Evolutionary conservation across 1,140 invertebrate species (phyloP), one percentile per base, ranked within the genome.

Genomic region (Pollicipes pollicipes): DNA sequence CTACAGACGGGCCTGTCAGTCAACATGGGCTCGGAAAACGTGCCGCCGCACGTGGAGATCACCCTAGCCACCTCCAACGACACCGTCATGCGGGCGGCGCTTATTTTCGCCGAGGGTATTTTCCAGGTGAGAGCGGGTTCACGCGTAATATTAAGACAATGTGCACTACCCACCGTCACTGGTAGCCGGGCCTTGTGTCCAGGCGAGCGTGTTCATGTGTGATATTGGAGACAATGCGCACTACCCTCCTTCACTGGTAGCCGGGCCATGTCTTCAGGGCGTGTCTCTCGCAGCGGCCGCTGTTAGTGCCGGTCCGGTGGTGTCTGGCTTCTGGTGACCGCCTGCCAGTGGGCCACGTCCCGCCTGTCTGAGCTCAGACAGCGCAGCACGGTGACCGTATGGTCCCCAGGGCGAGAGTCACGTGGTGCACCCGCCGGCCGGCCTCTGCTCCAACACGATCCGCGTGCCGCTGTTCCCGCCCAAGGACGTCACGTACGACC

Each of bases 51-150:
- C 78, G 84, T 93, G 16, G 85, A 90, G 76, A 79, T 93, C 45
- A 82, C 83, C 13, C 80, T 93, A 63, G 83, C 86, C 24, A 91
- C 89, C 8, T 90, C 89, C 75, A 93, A 92, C 80, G 85, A 87
- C 66, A 91, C 89, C 0, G 80, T 90, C 66, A 90, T 93, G 3
- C 82, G 85, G 77, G 85, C 87, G 68, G 90, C 90, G 0, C 83
- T 95, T 37, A 87, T 96, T 8, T 92, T 97, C 81, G 91, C 93
- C 58, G 93, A 97, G 81, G 93, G 93, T 29, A 89, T 95, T 70
- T 97, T 97, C 79, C 88, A 92, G 73, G 69, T 69, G 27, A 69
- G 28, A n/a, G n/a, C n/a, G n/a, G n/a, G n/a, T n/a, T n/a, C n/a
- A n/a, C n/a, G n/a, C n/a, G n/a, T n/a, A n/a, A n/a, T n/a, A n/a